Conservation (phyloP, 1,140 invertebrate genomes). For the Galendromus occidentalis region DNA sequence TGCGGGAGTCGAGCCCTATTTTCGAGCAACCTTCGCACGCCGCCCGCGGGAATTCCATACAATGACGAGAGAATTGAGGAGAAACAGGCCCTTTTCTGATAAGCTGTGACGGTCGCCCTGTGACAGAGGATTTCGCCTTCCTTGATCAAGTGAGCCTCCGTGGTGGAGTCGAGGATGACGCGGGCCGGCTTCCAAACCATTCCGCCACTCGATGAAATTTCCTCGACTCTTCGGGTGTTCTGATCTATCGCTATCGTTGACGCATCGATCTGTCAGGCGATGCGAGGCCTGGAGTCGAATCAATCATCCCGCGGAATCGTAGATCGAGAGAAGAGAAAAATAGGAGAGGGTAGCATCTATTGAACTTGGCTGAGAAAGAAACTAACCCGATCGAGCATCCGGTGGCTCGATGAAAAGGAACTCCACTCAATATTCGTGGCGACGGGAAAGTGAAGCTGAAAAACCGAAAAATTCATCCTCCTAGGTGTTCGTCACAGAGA, state of each 20-base stretch:
- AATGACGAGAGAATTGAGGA: background rate
- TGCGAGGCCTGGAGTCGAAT: too few relatives aligned
- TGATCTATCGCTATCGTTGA: background rate
- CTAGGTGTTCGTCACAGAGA: too few relatives aligned
- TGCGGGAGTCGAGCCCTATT: background rate
- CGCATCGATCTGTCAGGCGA: background rate
- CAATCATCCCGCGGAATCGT: too few relatives aligned
- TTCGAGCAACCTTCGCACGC: too few relatives aligned
- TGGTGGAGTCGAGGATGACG: background rate
- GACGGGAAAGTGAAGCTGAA: too few relatives aligned
- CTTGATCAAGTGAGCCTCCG: background rate
- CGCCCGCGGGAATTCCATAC: too few relatives aligned
- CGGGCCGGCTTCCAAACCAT: background rate
- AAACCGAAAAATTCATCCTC: too few relatives aligned
- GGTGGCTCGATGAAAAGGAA: too few relatives aligned
- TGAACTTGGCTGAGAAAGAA: background rate
- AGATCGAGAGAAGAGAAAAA: too few relatives aligned
- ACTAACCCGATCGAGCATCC: background rate
- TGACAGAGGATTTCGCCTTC: conserved; percentile 8
- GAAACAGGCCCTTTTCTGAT: background rate
- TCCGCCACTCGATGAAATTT: background rate
- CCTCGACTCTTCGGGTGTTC: background rate
- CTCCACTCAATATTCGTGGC: background rate
- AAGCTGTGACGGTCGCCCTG: background rate
- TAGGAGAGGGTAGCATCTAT: too few relatives aligned